Base-by-base conservation (phyloP, 1,140 invertebrate genomes). In the Planococcus citri region DNA sequence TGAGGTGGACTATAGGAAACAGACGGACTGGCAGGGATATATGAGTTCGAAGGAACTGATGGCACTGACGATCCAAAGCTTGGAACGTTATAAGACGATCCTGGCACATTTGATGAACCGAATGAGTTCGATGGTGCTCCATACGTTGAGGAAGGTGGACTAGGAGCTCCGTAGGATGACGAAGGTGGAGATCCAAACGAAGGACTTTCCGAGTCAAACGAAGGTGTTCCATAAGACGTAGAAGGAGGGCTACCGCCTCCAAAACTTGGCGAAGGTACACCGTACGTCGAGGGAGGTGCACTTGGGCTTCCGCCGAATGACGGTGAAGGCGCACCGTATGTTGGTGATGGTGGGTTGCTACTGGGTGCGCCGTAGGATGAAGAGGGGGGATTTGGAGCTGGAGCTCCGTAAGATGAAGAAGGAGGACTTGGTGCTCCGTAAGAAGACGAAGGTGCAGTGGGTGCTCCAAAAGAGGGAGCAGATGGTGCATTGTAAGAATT, bases 131-230 rank as follows among this genome's bases (percentile, higher is more conserved):
- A 33, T 68, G 72, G 27, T 1, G 79, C 75, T 6, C 82, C 74
- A 68, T 86, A 83, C 24, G 82, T 76, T 17, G 85, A 80, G 2
- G 86, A 83, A 1, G 86, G 86, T 0, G 86, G 85, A 73, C 87
- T 88, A 0, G 83, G 73, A 22, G 72, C 72, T 61, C 72, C 74
- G 10, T 72, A 74, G 79, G 3, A n/a, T n/a, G n/a, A 79, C 24
- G 70, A 71, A 68, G 33, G 70, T 22, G 71, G 71, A 21, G 64
- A 25, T 51, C 61, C 6, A 67, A 33, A 33, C 21, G 69, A 70
- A 22, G 70, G 70, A 70, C 12, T 61, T 33, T 24, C 68, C 14
- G 38, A 69, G n/a, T 51, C 41, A 20, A 51, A 51, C 17, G 41
- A 51, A 9, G 67, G 72, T 24, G 73, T 12, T 25, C 70, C 70